A percentile compares a stretch with the other conserved stretches of the same genome.
Conservation (phyloP, 2,888 invertebrate genomes). For the Congeria kusceri region DNA sequence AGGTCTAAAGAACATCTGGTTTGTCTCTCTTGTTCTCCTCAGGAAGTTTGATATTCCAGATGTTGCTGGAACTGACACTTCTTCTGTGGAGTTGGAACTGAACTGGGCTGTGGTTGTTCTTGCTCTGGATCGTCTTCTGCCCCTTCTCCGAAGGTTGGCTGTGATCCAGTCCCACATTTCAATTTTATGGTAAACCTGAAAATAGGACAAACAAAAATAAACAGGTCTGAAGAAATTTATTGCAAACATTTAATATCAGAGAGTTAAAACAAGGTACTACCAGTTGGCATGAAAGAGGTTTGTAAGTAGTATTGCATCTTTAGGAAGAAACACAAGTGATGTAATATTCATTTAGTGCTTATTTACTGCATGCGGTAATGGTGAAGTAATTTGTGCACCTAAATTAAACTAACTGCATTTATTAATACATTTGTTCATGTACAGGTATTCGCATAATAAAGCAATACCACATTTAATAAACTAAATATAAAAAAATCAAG, state of each 20-base stretch:
- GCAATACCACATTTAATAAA: no score
- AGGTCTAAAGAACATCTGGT: constrained; percentile 17
- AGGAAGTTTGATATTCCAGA: not conserved
- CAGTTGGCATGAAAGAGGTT: no score
- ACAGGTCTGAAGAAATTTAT: not conserved
- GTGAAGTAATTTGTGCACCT: no score
- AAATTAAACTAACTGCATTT: no score
- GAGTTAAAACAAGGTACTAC: no score
- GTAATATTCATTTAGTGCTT: no score
- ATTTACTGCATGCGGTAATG: no score
- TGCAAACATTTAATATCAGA: not conserved
- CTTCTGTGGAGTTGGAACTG: not conserved
- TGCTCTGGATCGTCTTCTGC: constrained; percentile 10
- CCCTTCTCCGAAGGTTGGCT: constrained; percentile 30
- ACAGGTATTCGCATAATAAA: no score
- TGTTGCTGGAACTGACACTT: not conserved
- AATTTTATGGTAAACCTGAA: not conserved
- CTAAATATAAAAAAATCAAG: no score
- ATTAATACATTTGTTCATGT: no score
- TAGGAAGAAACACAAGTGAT: no score
- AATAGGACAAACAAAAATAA: not conserved
- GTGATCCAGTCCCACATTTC: constrained; percentile 42
- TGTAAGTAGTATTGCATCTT: no score
- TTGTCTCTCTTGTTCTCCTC: constrained; percentile 6
- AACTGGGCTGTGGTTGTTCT: not conserved